Percentiles rank a stretch among this genome's conserved stretches.
Evolutionary conservation across 2,113 vertebrate genomes (phyloP).

Genomic region (Hyaena hyaena): DNA sequence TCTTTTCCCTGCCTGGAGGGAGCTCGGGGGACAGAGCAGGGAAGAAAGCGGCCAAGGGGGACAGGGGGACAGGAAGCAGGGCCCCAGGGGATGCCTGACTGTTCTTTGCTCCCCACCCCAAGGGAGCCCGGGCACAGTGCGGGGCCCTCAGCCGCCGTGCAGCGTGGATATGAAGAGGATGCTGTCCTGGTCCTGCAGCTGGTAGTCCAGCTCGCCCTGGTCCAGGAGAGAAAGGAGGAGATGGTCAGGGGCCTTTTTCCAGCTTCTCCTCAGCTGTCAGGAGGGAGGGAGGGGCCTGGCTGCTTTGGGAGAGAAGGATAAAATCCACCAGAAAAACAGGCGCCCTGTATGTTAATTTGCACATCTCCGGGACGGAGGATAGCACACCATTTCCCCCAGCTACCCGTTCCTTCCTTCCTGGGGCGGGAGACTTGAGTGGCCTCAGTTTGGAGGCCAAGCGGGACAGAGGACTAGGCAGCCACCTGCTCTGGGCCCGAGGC

Average conservation of each 20-base stretch:
- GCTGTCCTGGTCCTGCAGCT: conserved; percentile 95
- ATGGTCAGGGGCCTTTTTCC: neutral
- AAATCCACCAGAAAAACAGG: neutral
- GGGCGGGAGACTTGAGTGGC: neutral
- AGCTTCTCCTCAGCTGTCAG: neutral
- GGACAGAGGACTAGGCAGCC: neutral
- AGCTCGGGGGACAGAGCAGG: conserved; percentile 71
- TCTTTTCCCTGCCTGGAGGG: conserved; percentile 66
- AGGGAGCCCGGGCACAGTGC: conserved; percentile 53
- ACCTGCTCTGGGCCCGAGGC: neutral
- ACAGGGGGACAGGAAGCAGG: conserved; percentile 65
- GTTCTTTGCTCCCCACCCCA: conserved; percentile 36
- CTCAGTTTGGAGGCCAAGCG: neutral
- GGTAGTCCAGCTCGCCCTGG: conserved; percentile 96
- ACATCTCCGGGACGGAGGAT: neutral
- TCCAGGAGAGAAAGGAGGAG: conserved; percentile 68
- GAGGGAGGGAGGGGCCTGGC: neutral
- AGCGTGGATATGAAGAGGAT: conserved; percentile 98
- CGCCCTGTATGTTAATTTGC: neutral
- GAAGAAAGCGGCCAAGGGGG: conserved; percentile 73
- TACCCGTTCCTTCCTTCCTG: neutral
- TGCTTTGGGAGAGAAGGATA: conserved; percentile 40
- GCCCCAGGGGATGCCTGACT: neutral
- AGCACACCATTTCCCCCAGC: neutral
- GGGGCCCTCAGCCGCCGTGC: conserved; percentile 92